Evolutionary conservation across 1,140 invertebrate genomes (phyloP), one percentile per base, ranked within the genome.

Genomic region (Aphaenogaster ashmeadi): DNA sequence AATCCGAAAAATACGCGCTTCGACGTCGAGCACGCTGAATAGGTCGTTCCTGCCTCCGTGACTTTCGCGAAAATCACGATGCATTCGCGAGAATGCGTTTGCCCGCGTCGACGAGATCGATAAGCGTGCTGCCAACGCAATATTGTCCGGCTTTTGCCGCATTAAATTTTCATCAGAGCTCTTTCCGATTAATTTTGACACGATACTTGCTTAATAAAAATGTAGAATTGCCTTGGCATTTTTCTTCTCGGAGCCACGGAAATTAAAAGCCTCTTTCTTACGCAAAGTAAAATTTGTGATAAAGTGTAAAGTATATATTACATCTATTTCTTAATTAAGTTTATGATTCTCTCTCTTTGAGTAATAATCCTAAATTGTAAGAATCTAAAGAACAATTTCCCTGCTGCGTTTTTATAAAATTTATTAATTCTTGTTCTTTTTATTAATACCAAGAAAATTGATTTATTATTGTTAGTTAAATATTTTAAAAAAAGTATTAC

Each of bases 1-100:
- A 13, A 74, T n/a, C 33, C 9, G 60, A 74, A 72, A 84, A 84
- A 84, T 74, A 75, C 44, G 13, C 38, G 60, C 18, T 47, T 44
- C 27, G 38, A 27, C 13, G 21, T 62, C 21, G 44, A 36, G n/a
- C 60, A 11, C 27, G 41, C 11, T 66, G 64, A 72, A 81, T 81
- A 81, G 79, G 27, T 71, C 50, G 38, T 56, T 54, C 36, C 64
- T 56, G 21, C 36, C 27, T 69, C 33, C 41, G 21, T 74, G 41
- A 44, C 75, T 62, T 47, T 47, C 50, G 80, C 69, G 18, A 47
- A 15, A 83, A 60, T 81, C 67, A 38, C 54, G 67, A 50, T 41
- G 11, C 79, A 33, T 36, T 36, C 18, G 41, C 67, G 52, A 47
- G 27, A 81, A 69, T 27, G 15, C 69, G 54, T 60, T 74, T 18